phyloP scores from a whole-genome alignment of 2,888 invertebrate species.

The Tetragonula carbonaria region DNA sequence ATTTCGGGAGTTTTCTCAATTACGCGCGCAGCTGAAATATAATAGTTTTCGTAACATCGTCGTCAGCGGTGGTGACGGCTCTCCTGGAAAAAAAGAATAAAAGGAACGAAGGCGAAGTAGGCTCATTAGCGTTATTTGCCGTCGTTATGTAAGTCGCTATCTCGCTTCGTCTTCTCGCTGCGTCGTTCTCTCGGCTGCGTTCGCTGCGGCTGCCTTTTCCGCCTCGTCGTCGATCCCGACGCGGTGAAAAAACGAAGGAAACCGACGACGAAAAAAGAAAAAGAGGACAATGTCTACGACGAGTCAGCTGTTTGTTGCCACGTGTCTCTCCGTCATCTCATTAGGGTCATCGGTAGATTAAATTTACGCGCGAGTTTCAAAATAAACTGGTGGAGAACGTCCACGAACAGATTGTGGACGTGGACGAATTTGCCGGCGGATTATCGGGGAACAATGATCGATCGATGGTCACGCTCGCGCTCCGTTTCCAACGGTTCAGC shows the following conservation, averaged over 20 bases:
- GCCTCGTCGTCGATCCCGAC: constrained; percentile 46
- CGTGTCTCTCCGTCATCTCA: constrained; percentile 21
- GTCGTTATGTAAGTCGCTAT: constrained; percentile 81
- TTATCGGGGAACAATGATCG: constrained; percentile 47
- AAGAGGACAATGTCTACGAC: not conserved
- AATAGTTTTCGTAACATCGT: constrained; percentile 43
- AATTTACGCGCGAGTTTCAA: constrained; percentile 5
- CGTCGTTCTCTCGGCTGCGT: constrained; percentile 34
- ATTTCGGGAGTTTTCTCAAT: constrained; percentile 25
- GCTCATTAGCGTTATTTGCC: constrained; percentile 84
- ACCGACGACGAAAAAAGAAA: not conserved
- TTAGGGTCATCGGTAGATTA: constrained; percentile 10
- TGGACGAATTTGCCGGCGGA: constrained; percentile 14
- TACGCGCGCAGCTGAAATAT: constrained; percentile 11
- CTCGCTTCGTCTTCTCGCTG: constrained; percentile 50
- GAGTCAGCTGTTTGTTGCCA: not conserved
- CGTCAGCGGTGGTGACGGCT: not conserved
- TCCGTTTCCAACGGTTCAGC: constrained; percentile 45
- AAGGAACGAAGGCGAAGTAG: constrained; percentile 75
- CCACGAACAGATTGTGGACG: not conserved
- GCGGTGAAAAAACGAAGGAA: constrained; percentile 10
- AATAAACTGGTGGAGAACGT: not conserved
- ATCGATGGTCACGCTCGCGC: constrained; percentile 43
- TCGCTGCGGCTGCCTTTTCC: constrained; percentile 30
- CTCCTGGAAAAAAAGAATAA: constrained; percentile 59